Base-by-base conservation (phyloP, 1,140 invertebrate genomes). In the Daktulosphaira vitifoliae region DNA sequence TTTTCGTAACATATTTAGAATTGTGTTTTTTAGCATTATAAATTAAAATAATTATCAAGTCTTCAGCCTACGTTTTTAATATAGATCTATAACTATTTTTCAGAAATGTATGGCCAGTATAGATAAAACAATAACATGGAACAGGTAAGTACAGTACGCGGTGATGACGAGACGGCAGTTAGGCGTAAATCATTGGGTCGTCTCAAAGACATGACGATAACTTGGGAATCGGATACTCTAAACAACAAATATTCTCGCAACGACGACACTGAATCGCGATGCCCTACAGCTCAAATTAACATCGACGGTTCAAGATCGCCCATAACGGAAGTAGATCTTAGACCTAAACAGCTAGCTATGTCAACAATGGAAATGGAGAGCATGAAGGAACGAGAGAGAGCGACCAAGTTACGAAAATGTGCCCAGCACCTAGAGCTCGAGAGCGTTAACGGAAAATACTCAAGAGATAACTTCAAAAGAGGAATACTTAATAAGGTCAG, bases 321-420 rank as follows among this genome's bases (percentile, higher is more conserved):
- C 18, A 15, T 65, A 29, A 46, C 20, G n/a, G 37, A 38, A 2
- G 62, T 65, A 20, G 46, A 50, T 11, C 29, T 52, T 3, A 26
- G 33, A 22, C 13, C 49, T 2, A 29, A 39, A 13, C 37, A 2
- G 33, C 33, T 18, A 6, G 33, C 33, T 1, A 81, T 80, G 74
- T 84, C 81, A 53, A 80, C 79, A 23, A 84, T 84, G 82, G 84
- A 85, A 68, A 80, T 82, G 69, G 84, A 85, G 72, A 81, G 79
- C 70, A 76, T 81, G 0, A 75, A 78, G 59, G 83, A 85, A 68
- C 77, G 78, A 38, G 73, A 78, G 51, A 76, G 82, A 54, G 69
- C 77, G 26, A 73, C 75, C 0, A 76, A 81, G 0, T 71, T 86
- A 52, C 81, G 81, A 69, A 80, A 84, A 50, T 83, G 82, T 66